Conservation (phyloP, 2,113 vertebrate species). For the Naja naja region DNA sequence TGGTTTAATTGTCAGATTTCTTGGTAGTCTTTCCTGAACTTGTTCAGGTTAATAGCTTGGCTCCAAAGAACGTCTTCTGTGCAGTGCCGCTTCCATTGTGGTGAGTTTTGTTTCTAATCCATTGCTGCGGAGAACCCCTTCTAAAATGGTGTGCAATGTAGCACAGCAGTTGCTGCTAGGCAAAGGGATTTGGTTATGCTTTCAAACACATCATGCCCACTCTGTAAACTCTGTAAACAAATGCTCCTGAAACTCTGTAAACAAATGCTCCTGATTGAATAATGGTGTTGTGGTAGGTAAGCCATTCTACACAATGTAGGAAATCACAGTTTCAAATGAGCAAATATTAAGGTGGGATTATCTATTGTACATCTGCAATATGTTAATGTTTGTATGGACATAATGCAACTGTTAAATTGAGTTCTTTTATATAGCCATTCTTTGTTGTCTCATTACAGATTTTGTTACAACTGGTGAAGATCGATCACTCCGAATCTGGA, state of each 20-base stretch:
- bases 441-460: constrained; percentile 69
- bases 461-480: constrained; percentile 95
- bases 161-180: background rate
- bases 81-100: background rate
- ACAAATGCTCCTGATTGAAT: background rate
- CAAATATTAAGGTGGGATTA: background rate
- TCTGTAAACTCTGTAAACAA: background rate
- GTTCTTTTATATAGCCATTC: background rate
- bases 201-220: background rate
- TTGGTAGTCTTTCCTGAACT: too few species aligned
- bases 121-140: background rate
- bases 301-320: too few species aligned
- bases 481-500: constrained; percentile 91
- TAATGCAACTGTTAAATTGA: background rate
- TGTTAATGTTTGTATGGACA: background rate
- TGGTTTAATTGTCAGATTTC: background rate
- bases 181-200: background rate
- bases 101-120: background rate
- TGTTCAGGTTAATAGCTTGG: background rate
- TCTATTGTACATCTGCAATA: background rate
- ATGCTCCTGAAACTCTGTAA: too few species aligned
- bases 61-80: background rate
- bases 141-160: background rate
- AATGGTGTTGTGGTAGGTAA: background rate
- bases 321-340: background rate